Evolutionary conservation across 2,888 invertebrate genomes (phyloP), one percentile per base, ranked within the genome.

Genomic region (Orthonychiurus folsomi): DNA sequence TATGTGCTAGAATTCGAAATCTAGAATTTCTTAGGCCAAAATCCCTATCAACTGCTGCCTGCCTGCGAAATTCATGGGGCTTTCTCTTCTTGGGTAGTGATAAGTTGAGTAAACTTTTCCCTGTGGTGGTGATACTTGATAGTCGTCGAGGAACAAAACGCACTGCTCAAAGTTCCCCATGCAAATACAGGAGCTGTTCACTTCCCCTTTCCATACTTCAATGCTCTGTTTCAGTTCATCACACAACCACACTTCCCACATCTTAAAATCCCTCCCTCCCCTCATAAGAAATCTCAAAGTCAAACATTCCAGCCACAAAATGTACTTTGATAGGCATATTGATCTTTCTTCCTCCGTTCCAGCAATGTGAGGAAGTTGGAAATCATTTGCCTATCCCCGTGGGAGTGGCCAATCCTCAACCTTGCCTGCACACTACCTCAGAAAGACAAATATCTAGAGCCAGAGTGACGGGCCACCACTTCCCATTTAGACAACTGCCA

Each of bases 21-120:
- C n/a, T n/a, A n/a, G n/a, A n/a, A n/a, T n/a, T n/a, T n/a, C n/a
- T n/a, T n/a, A n/a, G n/a, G n/a, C n/a, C n/a, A n/a, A n/a, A n/a
- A n/a, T n/a, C n/a, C n/a, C n/a, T n/a, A n/a, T n/a, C n/a, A n/a
- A n/a, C n/a, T n/a, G n/a, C n/a, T n/a, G n/a, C n/a, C n/a, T n/a
- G 15, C 37, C 37, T 15, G 15, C 37, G 37, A 37, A 37, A 37
- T 9, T 37, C 15, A 15, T 37, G 5, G 5, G 37, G 9, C 37
- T 37, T 37, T 37, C n/a, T n/a, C n/a, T n/a, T n/a, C n/a, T n/a
- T n/a, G n/a, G n/a, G 37, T 37, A 37, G 37, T 37, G 37, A 37
- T 37, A 15, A 37, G 37, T 37, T 37, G 15, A 9, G 37, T 15
- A 37, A 37, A 37, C 37, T 37, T 37, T 37, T 37, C 37, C 5